Base-by-base conservation (phyloP, 2,113 vertebrate species). In the Platycercus adscitus region DNA sequence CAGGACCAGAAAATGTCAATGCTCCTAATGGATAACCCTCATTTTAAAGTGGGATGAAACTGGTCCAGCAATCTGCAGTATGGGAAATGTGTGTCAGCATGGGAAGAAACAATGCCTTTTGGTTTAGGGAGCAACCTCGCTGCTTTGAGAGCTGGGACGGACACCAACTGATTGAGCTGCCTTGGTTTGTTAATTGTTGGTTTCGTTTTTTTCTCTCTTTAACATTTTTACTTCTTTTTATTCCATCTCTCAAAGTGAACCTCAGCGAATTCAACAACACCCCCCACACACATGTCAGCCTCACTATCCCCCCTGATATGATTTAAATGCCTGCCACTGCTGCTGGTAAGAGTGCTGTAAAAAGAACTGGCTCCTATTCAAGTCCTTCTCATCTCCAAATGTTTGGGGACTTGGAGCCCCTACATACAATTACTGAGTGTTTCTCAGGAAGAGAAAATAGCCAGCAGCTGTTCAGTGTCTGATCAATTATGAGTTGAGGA, bases 301-400 rank as follows among this genome's bases (percentile, higher is more conserved):
- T 50, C 53, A 2, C 19, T 10, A 4, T 7, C 26, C 56, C 21
- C 50, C 66, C 52, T 21, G 7, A 17, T 78, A 75, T 76, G 89
- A 80, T 79, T 95, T 66, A 82, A 93, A 85, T 77, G 69, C 72
- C 80, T 96, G 50, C 80, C 88, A 72, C 86, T 96, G 84, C 68
- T 96, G 85, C 85, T 95, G 80, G 92, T 95, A 96, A 82, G 82
- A 92, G 44, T 3, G 11, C 94, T 89, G 91, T 92, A 96, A 93
- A 96, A 96, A 96, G 96, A 95, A 82, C 96, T 96, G 96, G 95
- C 96, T 95, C 43, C 53, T 3, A 43, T 95, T 96, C 96, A 97
- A 97, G 79, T 7, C 73, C 86, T 91, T 96, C 88, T 93, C 83
- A 86, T 95, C 87, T 91, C 91, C 92, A 95, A 96, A 94, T 96